A percentile compares a stretch with the other conserved stretches of the same genome.
Evolutionary conservation across 1,140 invertebrate species (phyloP).

Genomic region (Tigriopus japonicus): DNA sequence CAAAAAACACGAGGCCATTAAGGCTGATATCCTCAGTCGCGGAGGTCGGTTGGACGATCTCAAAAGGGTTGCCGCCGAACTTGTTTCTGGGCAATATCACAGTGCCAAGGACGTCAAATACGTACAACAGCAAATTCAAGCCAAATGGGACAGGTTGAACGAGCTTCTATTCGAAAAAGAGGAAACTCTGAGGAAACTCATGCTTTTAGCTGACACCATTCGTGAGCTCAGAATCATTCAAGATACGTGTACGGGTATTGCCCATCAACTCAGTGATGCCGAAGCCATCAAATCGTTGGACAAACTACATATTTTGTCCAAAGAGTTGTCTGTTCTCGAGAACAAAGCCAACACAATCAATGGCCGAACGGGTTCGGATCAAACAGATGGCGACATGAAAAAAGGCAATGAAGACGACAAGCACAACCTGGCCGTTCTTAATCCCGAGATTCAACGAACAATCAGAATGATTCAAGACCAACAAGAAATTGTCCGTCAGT

Average conservation of each 20-base stretch:
- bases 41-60: conserved; percentile 84
- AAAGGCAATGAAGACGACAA: no score
- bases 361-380: neutral
- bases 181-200: no score
- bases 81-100: neutral
- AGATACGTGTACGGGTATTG: no score
- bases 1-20: conserved; percentile 96
- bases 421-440: conserved; percentile 41
- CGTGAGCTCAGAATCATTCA: no score
- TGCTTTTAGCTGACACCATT: no score
- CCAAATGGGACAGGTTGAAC: neutral
- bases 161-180: neutral
- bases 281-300: no score
- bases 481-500: conserved; percentile 23
- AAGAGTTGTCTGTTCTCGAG: neutral
- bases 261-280: no score
- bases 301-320: no score
- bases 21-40: conserved; percentile 78
- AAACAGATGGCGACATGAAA: no score
- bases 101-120: no score
- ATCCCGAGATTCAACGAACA: conserved; percentile 70
- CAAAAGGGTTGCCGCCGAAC: conserved; percentile 26
- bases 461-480: no score
- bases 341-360: neutral
- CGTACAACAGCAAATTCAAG: no score